Evolutionary conservation across 1,140 invertebrate genomes (phyloP), one percentile per base, ranked within the genome.

Genomic region (Drosophila kanapiae): DNA sequence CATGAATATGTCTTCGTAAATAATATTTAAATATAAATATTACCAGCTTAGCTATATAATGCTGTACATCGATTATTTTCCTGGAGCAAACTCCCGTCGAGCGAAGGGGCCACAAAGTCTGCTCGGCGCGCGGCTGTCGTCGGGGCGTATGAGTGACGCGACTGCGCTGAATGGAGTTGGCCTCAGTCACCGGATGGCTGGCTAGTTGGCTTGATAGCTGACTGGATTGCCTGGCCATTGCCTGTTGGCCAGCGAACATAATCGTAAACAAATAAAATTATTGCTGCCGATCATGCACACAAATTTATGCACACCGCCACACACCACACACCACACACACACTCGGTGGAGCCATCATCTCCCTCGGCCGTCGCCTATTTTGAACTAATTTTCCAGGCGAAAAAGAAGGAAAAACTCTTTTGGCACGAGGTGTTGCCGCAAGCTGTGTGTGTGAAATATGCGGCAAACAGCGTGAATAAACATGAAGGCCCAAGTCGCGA

Each of bases 261-360:
- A 90, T 90, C 85, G 85, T 90, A 90, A 90, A 90, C 85, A 90
- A 90, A 90, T 90, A 90, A 90, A 90, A 90, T 90, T 90, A 90
- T 90, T 90, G 85, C 85, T 85, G 85, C 86, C 85, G 86, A 90
- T 90, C 85, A 90, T 91, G 85, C 85, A 91, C 86, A 91, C 78
- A 85, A 90, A 81, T 90, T 90, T 90, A 90, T 85, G 81, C 85
- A 68, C 81, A 76, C 60, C 58, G 75, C 78, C 61, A 75, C 65
- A 65, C 59, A 75, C 64, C 49, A 33, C 33, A 33, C 31, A 16
- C 13, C 16, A 37, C 33, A 71, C 43, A 38, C 11, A 51, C n/a
- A 38, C 40, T 54, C 53, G 8, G 51, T 35, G 45, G 49, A 65
- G 54, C 62, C 61, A 38, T 61, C 59, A 65, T 57, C 58, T 35